These are phyloP conservation scores for Melangyna quadrimaculata DNA, from an alignment of 2,888 invertebrate species.

Conservation along the genomic window DNA sequence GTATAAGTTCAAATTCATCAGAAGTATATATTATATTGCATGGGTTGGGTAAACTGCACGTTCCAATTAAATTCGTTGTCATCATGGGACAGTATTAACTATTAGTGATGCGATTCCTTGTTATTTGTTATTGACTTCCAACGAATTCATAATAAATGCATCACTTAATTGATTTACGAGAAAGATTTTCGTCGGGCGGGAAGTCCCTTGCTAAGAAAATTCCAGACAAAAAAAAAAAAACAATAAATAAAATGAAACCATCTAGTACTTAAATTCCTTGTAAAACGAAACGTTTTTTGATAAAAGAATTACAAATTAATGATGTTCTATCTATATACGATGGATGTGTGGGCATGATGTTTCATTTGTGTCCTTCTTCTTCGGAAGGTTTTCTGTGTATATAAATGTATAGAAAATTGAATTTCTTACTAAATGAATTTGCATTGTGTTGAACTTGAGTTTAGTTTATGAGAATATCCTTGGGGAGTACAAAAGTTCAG, in stretches of 20 bases:
- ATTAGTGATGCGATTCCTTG: neutral
- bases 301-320: constrained; percentile 37
- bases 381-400: neutral
- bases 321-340: constrained; percentile 24
- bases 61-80: constrained; percentile 13
- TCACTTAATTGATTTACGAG: constrained; percentile 61
- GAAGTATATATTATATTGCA: too few relatives aligned
- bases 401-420: neutral
- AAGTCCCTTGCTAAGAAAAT: constrained; percentile 33
- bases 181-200: constrained; percentile 8
- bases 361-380: constrained; percentile 1
- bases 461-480: constrained; percentile 5
- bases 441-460: constrained; percentile 6
- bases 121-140: constrained; percentile 24
- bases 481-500: neutral
- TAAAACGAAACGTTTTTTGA: neutral
- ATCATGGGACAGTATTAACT: neutral
- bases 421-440: neutral
- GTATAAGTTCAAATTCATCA: constrained; percentile 45
- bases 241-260: constrained; percentile 45
- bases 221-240: constrained; percentile 43
- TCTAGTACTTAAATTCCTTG: constrained; percentile 26
- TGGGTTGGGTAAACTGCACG: constrained; percentile 48
- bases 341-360: constrained; percentile 5
- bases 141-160: constrained; percentile 54